Conservation (phyloP, 2,888 invertebrate species). For the Drosophila seclusa region DNA sequence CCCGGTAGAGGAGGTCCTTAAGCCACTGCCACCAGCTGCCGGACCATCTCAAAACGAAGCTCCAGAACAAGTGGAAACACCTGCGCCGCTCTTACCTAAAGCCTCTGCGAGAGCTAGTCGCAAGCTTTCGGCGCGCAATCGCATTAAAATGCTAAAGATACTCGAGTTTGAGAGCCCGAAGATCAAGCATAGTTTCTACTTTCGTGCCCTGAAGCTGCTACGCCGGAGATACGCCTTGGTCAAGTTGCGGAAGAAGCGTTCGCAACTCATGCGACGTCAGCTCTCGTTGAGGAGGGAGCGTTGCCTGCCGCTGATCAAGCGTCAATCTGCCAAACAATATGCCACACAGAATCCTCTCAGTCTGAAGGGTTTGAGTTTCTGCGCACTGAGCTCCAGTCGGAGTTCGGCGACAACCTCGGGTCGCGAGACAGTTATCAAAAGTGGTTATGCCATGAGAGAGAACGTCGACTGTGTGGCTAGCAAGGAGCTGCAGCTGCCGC, state of each 20-base stretch:
- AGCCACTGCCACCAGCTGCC: background rate
- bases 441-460: conserved; percentile 49
- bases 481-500: background rate
- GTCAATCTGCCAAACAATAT: conserved; percentile 64
- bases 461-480: background rate
- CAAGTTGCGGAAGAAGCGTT: conserved; percentile 31
- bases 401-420: conserved; percentile 20
- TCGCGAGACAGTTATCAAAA: conserved; percentile 70
- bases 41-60: background rate
- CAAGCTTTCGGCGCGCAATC: conserved; percentile 56
- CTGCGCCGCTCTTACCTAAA: conserved; percentile 29
- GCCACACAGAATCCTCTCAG: conserved; percentile 58
- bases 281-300: conserved; percentile 59
- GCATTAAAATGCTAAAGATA: conserved; percentile 65
- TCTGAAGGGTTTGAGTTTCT: conserved; percentile 68
- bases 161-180: conserved; percentile 72
- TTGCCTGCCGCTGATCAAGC: conserved; percentile 73
- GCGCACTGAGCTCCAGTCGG: conserved; percentile 61
- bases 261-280: conserved; percentile 50
- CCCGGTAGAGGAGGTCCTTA: background rate
- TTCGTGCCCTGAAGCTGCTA: conserved; percentile 62
- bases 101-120: conserved; percentile 50
- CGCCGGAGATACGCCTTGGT: conserved; percentile 34
- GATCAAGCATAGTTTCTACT: conserved; percentile 68
- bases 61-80: too few species aligned